Conservation (phyloP, 1,140 invertebrate genomes). For the Ganaspis sp. region DNA sequence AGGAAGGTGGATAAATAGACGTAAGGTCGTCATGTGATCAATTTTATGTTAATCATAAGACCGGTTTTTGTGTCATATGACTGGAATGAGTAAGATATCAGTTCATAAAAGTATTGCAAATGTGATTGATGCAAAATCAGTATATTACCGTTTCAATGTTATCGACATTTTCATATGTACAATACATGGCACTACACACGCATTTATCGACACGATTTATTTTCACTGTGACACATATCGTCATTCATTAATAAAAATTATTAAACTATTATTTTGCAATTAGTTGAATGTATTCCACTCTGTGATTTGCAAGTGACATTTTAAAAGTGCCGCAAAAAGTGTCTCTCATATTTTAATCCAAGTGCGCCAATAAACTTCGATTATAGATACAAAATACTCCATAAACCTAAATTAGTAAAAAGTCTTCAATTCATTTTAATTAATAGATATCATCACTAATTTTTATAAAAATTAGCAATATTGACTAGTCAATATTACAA, state of each 20-base stretch:
- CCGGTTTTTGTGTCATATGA: constrained; percentile 15
- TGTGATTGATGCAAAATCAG: constrained; percentile 17
- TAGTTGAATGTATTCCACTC: background rate
- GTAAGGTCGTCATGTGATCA: constrained; percentile 10
- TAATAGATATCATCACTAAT: too few relatives aligned
- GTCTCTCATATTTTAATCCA: too few relatives aligned
- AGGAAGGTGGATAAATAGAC: background rate
- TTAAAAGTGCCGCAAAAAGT: too few relatives aligned
- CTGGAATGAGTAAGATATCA: background rate
- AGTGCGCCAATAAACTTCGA: too few relatives aligned
- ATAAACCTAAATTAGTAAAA: too few relatives aligned
- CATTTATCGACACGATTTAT: background rate
- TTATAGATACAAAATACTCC: too few relatives aligned
- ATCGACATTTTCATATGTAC: background rate
- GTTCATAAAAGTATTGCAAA: constrained; percentile 10
- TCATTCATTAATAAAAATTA: background rate
- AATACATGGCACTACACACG: background rate
- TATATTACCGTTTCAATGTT: background rate
- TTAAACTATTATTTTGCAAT: background rate
- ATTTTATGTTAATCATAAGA: constrained; percentile 21
- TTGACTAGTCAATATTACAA: too few relatives aligned
- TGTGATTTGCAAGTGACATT: background rate
- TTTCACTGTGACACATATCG: background rate
- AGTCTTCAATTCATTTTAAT: too few relatives aligned
- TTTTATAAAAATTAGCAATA: too few relatives aligned